A percentile compares a stretch with the other conserved stretches of the same genome.
Conservation (phyloP, 64 coral and sea anemone genomes). For the Cladopsammia gracilis region DNA sequence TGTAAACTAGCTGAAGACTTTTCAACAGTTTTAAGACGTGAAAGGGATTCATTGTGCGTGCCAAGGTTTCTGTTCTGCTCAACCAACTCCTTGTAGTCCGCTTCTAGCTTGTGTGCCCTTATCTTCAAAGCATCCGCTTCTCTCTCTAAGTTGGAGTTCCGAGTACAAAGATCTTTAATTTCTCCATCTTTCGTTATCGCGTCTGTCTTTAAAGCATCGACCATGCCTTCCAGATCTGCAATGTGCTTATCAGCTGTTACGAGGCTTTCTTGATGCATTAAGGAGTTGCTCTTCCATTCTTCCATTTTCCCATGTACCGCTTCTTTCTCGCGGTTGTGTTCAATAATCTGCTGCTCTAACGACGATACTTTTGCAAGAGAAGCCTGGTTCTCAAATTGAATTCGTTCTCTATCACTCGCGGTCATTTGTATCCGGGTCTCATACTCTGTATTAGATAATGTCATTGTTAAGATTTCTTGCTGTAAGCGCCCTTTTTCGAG, state of each 20-base stretch:
- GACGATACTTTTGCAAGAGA: constrained; percentile 17
- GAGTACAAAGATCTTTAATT: background rate
- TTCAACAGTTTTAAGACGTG: background rate
- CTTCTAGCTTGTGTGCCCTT: constrained; percentile 37
- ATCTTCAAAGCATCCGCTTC: background rate
- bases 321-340: constrained; percentile 39
- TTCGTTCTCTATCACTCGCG: constrained; percentile 49
- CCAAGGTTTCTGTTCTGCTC: constrained; percentile 47
- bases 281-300: constrained; percentile 29
- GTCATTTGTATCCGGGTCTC: constrained; percentile 41
- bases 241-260: background rate
- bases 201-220: background rate
- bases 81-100: background rate
- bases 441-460: constrained; percentile 38
- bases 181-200: constrained; percentile 2
- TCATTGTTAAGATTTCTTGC: constrained; percentile 51
- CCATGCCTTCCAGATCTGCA: background rate
- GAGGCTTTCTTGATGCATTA: background rate
- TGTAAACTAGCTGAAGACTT: background rate
- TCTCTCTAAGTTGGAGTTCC: background rate
- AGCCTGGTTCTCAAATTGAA: constrained; percentile 19
- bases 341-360: constrained; percentile 63
- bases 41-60: constrained; percentile 1
- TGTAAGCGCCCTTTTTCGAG: constrained; percentile 50
- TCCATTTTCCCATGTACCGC: constrained; percentile 14